Percentiles rank a stretch among this genome's conserved stretches.
These are phyloP conservation scores for Ennomos fuscantarius DNA, from an alignment of 2,888 invertebrate species.

Conservation along the genomic window DNA sequence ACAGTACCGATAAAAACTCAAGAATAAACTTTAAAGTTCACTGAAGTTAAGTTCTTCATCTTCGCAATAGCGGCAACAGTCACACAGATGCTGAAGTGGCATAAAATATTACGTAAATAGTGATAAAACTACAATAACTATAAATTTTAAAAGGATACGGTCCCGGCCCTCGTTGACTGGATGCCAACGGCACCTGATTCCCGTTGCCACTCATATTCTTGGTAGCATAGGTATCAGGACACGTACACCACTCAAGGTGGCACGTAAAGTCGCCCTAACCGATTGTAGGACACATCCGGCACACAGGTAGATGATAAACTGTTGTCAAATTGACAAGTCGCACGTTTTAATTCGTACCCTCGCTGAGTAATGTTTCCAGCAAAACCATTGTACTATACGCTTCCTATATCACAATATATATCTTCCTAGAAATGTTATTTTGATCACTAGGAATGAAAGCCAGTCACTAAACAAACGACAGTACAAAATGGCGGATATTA, in stretches of 20 bases:
- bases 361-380: conserved; percentile 73
- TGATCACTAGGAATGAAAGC: conserved; percentile 75
- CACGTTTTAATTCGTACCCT: conserved; percentile 73
- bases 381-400: conserved; percentile 81
- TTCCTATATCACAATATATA: conserved; percentile 68
- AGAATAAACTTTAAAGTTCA: conserved; percentile 10
- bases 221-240: conserved; percentile 85
- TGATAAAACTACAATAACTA: conserved; percentile 56
- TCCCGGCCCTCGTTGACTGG: conserved; percentile 84
- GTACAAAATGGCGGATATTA: conserved; percentile 85
- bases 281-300: conserved; percentile 85
- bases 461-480: conserved; percentile 85
- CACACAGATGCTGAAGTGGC: conserved; percentile 72
- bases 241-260: conserved; percentile 87
- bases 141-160: conserved; percentile 83
- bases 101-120: conserved; percentile 79
- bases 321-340: conserved; percentile 79
- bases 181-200: conserved; percentile 87
- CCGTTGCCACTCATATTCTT: conserved; percentile 88
- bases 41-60: conserved; percentile 47
- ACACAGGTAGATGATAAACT: conserved; percentile 70
- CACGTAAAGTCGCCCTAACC: conserved; percentile 83
- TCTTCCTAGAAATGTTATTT: conserved; percentile 68
- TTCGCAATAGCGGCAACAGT: conserved; percentile 64
- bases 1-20: neutral